These are phyloP conservation scores for Dendrolimus pini DNA, from an alignment of 2,888 invertebrate genomes.

Conservation along the genomic window DNA sequence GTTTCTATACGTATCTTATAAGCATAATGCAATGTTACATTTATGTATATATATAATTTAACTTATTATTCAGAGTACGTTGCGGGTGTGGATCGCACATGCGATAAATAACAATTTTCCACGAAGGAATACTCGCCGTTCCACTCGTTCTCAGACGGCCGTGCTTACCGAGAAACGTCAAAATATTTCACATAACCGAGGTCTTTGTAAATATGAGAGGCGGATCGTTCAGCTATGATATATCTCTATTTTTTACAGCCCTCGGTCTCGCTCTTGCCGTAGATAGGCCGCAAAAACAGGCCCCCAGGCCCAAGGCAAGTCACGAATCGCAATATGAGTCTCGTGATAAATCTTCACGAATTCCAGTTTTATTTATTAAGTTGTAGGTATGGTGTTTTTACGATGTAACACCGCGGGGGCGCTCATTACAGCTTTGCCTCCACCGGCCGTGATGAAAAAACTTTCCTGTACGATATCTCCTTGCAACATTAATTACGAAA, in stretches of 20 bases:
- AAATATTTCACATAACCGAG: constrained; percentile 57
- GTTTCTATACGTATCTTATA: no score
- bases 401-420: constrained; percentile 62
- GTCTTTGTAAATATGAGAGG: constrained; percentile 48
- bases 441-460: constrained; percentile 65
- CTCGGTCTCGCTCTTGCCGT: constrained; percentile 32
- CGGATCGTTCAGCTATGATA: constrained; percentile 45
- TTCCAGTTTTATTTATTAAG: constrained; percentile 74
- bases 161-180: constrained; percentile 64
- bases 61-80: no score
- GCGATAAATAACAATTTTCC: constrained; percentile 45
- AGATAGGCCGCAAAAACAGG: constrained; percentile 42
- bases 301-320: constrained; percentile 42
- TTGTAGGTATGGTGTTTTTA: constrained; percentile 66
- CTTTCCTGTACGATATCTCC: constrained; percentile 65
- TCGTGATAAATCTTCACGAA: constrained; percentile 70
- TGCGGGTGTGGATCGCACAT: constrained; percentile 18
- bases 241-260: constrained; percentile 54
- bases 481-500: constrained; percentile 71
- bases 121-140: constrained; percentile 45
- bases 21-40: no score
- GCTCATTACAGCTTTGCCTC: constrained; percentile 60
- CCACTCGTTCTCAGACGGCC: constrained; percentile 25
- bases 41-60: no score
- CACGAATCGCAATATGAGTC: constrained; percentile 60